These are phyloP conservation scores for Ophion slaviceki DNA, from an alignment of 2,888 invertebrate genomes.

Conservation along the genomic window DNA sequence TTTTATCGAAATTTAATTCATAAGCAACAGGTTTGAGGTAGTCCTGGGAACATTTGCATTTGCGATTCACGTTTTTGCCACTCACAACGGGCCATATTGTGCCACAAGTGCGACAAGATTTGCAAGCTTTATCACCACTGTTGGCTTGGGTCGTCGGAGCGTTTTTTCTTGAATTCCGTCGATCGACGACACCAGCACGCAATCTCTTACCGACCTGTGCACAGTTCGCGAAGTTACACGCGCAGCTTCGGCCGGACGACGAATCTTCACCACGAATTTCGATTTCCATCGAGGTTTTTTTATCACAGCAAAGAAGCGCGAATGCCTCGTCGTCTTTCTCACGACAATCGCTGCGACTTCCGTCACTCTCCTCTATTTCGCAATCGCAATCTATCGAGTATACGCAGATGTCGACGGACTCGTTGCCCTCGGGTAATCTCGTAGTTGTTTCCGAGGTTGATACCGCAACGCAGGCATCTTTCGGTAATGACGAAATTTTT, in stretches of 20 bases:
- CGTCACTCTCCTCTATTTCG: conserved; percentile 65
- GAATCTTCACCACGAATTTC: conserved; percentile 14
- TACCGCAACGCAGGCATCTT: background rate
- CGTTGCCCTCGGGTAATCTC: background rate
- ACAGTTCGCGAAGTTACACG: conserved; percentile 15
- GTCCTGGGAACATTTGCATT: conserved; percentile 74
- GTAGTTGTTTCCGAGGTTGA: conserved; percentile 6
- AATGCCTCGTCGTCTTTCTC: conserved; percentile 24
- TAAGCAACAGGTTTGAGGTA: conserved; percentile 83
- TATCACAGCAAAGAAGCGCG: conserved; percentile 53
- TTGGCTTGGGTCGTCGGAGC: conserved; percentile 29
- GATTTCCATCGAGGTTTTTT: conserved; percentile 30
- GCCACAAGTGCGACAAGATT: conserved; percentile 78
- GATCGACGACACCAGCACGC: background rate
- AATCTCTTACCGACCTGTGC: background rate
- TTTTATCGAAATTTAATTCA: conserved; percentile 81
- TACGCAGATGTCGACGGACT: conserved; percentile 4
- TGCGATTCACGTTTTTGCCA: conserved; percentile 71
- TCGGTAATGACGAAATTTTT: conserved; percentile 55
- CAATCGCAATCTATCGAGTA: conserved; percentile 69
- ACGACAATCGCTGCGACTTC: background rate
- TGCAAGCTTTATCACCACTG: conserved; percentile 63
- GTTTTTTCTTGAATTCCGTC: conserved; percentile 44
- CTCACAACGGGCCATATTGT: conserved; percentile 67
- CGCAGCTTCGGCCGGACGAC: conserved; percentile 10